Evolutionary conservation across 1,140 invertebrate genomes (phyloP).

Genomic region (Scaptomyza graminum): DNA sequence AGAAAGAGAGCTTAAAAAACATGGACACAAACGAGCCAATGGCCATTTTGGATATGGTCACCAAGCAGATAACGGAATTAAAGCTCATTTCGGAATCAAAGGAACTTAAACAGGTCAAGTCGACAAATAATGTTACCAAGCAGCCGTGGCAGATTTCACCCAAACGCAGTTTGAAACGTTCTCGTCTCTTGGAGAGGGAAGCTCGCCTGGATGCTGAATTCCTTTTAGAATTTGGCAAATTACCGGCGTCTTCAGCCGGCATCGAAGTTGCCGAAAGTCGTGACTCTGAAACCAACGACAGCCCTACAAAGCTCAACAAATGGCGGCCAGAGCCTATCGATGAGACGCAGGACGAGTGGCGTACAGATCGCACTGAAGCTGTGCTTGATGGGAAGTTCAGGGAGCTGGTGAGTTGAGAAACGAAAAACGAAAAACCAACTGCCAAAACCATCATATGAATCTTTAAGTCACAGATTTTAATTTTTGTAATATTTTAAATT

Average conservation of each 20-base stretch:
- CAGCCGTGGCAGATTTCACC: too few species aligned
- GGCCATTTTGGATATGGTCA: conserved; percentile 12
- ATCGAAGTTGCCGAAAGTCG: too few species aligned
- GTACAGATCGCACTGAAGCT: conserved; percentile 42
- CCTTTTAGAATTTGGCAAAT: conserved; percentile 32
- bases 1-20: conserved; percentile 28
- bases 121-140: not conserved
- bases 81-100: not conserved
- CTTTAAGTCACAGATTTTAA: too few species aligned
- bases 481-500: too few species aligned
- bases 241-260: too few species aligned
- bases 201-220: conserved; percentile 51
- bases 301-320: not conserved
- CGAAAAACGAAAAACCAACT: too few species aligned
- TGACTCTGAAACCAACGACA: not conserved
- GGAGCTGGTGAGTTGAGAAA: conserved; percentile 20
- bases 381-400: conserved; percentile 38
- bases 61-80: not conserved
- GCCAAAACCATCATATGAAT: too few species aligned
- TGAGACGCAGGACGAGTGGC: conserved; percentile 34
- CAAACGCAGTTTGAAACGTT: conserved; percentile 21
- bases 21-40: conserved; percentile 8
- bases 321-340: conserved; percentile 49
- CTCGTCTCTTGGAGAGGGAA: conserved; percentile 48
- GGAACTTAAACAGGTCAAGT: too few species aligned